These are phyloP conservation scores for Chloroclysta siterata DNA, from an alignment of 2,888 invertebrate species.

Conservation along the genomic window DNA sequence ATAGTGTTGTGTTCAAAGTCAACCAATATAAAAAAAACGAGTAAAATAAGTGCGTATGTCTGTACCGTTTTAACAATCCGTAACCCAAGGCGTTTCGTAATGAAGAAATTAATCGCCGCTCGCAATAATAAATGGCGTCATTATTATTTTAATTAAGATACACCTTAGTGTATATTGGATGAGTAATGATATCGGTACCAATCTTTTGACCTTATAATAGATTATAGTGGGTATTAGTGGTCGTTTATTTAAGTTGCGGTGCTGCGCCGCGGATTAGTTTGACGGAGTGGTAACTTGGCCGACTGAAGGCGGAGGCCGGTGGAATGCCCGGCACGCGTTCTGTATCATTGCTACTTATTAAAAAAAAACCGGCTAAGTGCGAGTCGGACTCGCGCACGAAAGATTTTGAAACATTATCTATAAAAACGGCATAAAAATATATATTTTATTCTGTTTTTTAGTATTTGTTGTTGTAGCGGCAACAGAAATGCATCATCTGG, in stretches of 20 bases:
- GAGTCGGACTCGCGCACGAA: no score
- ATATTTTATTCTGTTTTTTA: no score
- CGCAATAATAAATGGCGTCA: slow-evolving; percentile 48
- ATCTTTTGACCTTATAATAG: slow-evolving; percentile 45
- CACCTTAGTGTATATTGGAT: slow-evolving; percentile 42
- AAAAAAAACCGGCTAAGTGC: no score
- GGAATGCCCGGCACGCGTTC: no score
- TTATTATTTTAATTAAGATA: slow-evolving; percentile 53
- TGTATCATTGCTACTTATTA: no score
- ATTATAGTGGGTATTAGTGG: slow-evolving; percentile 35
- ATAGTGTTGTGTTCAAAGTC: no score
- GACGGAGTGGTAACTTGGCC: not conserved
- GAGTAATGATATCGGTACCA: slow-evolving; percentile 41
- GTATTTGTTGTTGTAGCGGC: no score
- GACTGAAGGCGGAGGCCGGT: not conserved
- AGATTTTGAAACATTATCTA: no score
- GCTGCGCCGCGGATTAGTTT: slow-evolving; percentile 12
- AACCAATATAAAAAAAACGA: not conserved
- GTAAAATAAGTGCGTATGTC: slow-evolving; percentile 12
- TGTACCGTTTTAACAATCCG: slow-evolving; percentile 11
- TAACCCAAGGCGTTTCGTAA: slow-evolving; percentile 43
- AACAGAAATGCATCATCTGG: no score
- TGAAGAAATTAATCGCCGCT: slow-evolving; percentile 54
- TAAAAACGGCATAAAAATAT: no score
- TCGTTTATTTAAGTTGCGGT: slow-evolving; percentile 38